A percentile compares a stretch with the other conserved stretches of the same genome.
These are phyloP conservation scores for Oikopleura albicans DNA, from an alignment of 23 tunicate genomes.

Conservation along the genomic window DNA sequence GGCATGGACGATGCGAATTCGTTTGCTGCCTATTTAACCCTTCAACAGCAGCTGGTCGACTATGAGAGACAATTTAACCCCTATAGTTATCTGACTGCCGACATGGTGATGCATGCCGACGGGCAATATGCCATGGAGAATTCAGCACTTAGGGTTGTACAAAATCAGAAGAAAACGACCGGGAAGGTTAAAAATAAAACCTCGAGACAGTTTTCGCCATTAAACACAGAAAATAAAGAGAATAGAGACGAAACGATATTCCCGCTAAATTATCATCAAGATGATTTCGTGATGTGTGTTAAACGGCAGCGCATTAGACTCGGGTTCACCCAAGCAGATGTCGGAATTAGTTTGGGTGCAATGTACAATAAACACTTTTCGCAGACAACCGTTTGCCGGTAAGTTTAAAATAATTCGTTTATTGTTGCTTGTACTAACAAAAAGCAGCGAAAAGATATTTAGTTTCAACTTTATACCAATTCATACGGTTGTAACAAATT, in stretches of 20 bases:
- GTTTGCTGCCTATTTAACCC: not conserved
- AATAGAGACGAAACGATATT: not conserved
- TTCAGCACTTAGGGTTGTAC: not conserved
- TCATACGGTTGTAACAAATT: no score
- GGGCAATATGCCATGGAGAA: not conserved
- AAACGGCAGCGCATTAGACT: not conserved
- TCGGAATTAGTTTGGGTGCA: conserved; percentile 7
- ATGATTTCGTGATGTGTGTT: not conserved
- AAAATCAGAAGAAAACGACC: not conserved
- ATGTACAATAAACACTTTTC: not conserved
- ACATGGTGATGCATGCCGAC: not conserved
- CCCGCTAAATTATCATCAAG: not conserved
- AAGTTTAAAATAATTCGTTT: not conserved
- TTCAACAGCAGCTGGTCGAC: not conserved
- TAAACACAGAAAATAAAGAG: not conserved
- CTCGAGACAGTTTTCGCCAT: no score
- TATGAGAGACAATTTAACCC: not conserved
- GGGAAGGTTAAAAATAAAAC: not conserved
- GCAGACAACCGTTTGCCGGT: conserved; percentile 6
- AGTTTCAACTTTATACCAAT: no score
- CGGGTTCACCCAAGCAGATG: conserved; percentile 12
- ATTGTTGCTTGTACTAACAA: no score
- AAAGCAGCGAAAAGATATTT: no score
- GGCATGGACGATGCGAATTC: not conserved
- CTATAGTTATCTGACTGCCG: not conserved